Evolutionary conservation across 2,113 vertebrate genomes (phyloP), one percentile per base, ranked within the genome.

Genomic region (Eonycteris spelaea): DNA sequence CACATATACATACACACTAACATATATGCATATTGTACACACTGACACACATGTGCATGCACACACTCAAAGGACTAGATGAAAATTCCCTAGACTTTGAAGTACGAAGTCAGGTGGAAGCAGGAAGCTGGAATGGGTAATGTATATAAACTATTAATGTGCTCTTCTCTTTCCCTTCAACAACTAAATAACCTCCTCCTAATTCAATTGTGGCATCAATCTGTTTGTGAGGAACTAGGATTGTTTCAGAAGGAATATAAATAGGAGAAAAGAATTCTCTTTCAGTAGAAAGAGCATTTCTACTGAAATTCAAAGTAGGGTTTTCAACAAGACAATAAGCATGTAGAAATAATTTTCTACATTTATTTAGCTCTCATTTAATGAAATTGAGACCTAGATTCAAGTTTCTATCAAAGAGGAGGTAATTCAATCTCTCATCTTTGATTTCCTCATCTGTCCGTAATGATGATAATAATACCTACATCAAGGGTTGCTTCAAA

Each of bases 281-380:
- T 51, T 51, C 51, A 51, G 15, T 51, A 51, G 51, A 16, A 51
- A 51, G 15, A 51, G 15, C 51, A 51, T 51, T 51, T 51, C 40
- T 92, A 74, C 10, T 92, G 43, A 92, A 71, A 96, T 78, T 91
- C 61, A 94, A 87, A 86, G 68, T 68, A 82, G 48, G 26, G 19
- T 61, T 94, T 82, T 38, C 40, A 53, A 43, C n/a, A 94, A 90
- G 28, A 82, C 24, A 82, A 68, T 59, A 84, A 48, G 22, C 55
- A 91, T 82, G 55, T 74, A 84, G 74, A 91, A 83, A 77, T 40
- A 2, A 77, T 63, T 77, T 91, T 83, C 48, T 80, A 6, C 26
- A 53, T 96, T 65, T 78, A 63, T 35, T 83, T 70, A 88, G 43
- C 35, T 77, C 59, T 30, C 38, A 48, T 63, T 88, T 87, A 77